These are phyloP conservation scores for Bombyx mandarina DNA, from an alignment of 1,140 invertebrate genomes.

Conservation along the genomic window DNA sequence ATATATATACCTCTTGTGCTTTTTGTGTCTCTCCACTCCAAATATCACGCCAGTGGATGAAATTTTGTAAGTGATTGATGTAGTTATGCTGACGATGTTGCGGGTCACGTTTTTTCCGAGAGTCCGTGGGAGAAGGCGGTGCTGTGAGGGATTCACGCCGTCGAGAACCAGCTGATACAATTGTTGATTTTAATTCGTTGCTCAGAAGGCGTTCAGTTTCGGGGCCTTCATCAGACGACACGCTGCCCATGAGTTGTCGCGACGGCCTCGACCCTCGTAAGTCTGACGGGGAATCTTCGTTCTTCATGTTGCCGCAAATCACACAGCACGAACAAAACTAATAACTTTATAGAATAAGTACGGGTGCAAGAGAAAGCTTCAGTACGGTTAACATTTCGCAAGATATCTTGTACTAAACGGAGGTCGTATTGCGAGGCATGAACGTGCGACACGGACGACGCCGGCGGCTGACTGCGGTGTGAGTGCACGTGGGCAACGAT, in stretches of 20 bases:
- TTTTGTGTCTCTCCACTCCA: slow-evolving; percentile 59
- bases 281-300: neutral
- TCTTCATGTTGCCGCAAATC: slow-evolving; percentile 12
- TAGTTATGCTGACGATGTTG: slow-evolving; percentile 52
- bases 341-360: slow-evolving; percentile 12
- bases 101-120: slow-evolving; percentile 48
- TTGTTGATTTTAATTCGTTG: slow-evolving; percentile 37
- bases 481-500: slow-evolving; percentile 37
- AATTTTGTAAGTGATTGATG: slow-evolving; percentile 61
- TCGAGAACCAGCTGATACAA: slow-evolving; percentile 18
- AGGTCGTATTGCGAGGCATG: slow-evolving; percentile 1
- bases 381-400: slow-evolving; percentile 36
- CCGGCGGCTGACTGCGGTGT: slow-evolving; percentile 45
- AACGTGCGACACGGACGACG: slow-evolving; percentile 43
- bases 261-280: slow-evolving; percentile 28
- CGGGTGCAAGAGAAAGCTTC: slow-evolving; percentile 10
- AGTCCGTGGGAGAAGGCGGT: slow-evolving; percentile 63
- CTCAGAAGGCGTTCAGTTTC: slow-evolving; percentile 56
- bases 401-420: slow-evolving; percentile 16
- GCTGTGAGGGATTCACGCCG: slow-evolving; percentile 61
- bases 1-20: slow-evolving; percentile 55
- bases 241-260: slow-evolving; percentile 46
- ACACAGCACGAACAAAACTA: slow-evolving; percentile 27
- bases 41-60: slow-evolving; percentile 63
- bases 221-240: slow-evolving; percentile 55